Conservation (phyloP, 2,113 vertebrate species). For the Istiophorus platypterus region DNA sequence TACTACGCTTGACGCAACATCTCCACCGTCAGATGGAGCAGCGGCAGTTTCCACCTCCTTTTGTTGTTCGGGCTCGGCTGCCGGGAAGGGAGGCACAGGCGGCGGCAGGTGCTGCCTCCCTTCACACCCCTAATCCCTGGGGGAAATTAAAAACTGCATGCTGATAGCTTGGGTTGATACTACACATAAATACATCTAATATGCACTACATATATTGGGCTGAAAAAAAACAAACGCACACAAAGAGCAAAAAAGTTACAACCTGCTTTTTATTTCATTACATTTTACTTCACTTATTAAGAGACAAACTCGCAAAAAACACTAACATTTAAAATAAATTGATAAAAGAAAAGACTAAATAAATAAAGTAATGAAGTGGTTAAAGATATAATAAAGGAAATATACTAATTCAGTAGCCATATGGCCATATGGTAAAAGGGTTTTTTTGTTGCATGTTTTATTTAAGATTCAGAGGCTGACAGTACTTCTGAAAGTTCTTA, state of each 20-base stretch:
- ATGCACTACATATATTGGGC: too few species aligned
- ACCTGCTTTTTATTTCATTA: neutral
- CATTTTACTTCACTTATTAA: too few species aligned
- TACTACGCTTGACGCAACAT: neutral
- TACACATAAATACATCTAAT: neutral
- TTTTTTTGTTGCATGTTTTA: too few species aligned
- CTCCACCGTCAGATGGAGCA: neutral
- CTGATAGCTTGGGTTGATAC: neutral
- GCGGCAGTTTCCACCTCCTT: constrained; percentile 26
- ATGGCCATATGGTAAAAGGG: too few species aligned
- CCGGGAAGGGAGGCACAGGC: constrained; percentile 23
- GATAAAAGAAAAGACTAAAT: too few species aligned
- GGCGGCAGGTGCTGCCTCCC: constrained; percentile 53
- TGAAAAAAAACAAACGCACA: too few species aligned
- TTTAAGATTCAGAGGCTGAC: too few species aligned
- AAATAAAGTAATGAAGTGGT: neutral
- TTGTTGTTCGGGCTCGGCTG: constrained; percentile 42
- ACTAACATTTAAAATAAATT: too few species aligned
- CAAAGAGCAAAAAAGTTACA: too few species aligned
- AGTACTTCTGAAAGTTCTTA: too few species aligned
- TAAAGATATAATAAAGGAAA: neutral
- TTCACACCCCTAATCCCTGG: constrained; percentile 18
- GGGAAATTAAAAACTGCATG: constrained; percentile 17
- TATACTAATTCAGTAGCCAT: too few species aligned
- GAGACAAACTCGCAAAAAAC: too few species aligned